Base-by-base conservation (phyloP, 2,888 invertebrate species). In the Sminthurinus aureus region DNA sequence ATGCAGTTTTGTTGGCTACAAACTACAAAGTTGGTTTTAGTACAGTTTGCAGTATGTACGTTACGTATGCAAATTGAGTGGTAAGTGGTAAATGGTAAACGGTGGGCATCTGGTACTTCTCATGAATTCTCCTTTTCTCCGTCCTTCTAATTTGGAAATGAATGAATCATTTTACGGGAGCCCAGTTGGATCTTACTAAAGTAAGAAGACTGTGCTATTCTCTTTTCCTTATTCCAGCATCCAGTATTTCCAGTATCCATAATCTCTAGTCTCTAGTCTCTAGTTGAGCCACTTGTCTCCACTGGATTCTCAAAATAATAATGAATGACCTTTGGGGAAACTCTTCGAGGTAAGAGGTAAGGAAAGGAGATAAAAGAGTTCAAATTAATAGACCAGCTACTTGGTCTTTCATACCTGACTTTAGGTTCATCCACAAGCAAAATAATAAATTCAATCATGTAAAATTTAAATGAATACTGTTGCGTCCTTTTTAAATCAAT, bases 81-180 rank as follows among this genome's bases (percentile, higher is more conserved):
- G 80, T 64, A 67, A 38, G 38, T 38, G 38, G 38, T 38, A 38
- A 38, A 38, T 38, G 1, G 38, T 38, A 38, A 38, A 38, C 6
- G 38, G 38, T 38, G 6, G 26, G 52, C 80, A 80, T 80, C 80
- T 80, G 80, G 51, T 80, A 71, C 52, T 71, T 80, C 80, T 80
- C 80, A 80, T 80, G 80, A 51, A 80, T 38, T 50, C 69, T 78
- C 74, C 0, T n/a, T 75, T n/a, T 11, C 75, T 75, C 38, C 22
- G 8, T 52, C 74, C 71, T 71, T 24, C 71, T 80, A 80, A 80
- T 80, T 71, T 80, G 20, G 22, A 71, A 80, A 80, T 80, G 80
- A 80, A 80, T 80, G 69, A 69, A 80, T 71, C 71, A 80, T 80
- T 80, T 80, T 67, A 67, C 67, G 71, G 69, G n/a, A 0, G 13